Evolutionary conservation across 2,113 vertebrate species (phyloP).

Genomic region (Alectura lathami): DNA sequence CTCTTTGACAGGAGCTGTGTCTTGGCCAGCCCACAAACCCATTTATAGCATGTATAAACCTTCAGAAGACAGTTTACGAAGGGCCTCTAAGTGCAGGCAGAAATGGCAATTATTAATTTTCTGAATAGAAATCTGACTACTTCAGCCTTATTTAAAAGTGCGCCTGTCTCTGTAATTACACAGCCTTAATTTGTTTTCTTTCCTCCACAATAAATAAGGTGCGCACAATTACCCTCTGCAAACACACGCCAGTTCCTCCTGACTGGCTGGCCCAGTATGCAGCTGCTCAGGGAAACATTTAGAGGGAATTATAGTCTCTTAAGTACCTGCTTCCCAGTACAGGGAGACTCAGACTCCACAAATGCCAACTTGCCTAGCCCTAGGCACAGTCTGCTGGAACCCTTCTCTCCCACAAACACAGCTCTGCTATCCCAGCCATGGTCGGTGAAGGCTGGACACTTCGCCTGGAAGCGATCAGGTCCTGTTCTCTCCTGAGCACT

Average conservation of each 20-base stretch:
- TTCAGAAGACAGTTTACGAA: slow-evolving; percentile 29
- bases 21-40: not conserved
- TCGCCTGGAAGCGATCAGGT: not conserved
- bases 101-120: slow-evolving; percentile 72
- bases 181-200: slow-evolving; percentile 80
- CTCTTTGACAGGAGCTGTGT: not conserved
- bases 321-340: not conserved
- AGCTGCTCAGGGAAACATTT: not conserved
- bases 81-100: not conserved
- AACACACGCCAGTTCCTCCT: not conserved
- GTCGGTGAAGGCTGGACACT: not conserved
- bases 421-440: not conserved
- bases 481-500: not conserved
- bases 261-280: not conserved
- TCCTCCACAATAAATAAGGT: slow-evolving; percentile 73
- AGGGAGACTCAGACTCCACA: not conserved
- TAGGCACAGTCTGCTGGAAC: not conserved
- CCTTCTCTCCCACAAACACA: not conserved
- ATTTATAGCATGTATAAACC: not conserved
- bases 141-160: slow-evolving; percentile 73
- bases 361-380: not conserved
- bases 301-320: not conserved
- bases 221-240: slow-evolving; percentile 54
- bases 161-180: slow-evolving; percentile 73
- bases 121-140: slow-evolving; percentile 70